Evolutionary conservation across 2,888 invertebrate species (phyloP).

Genomic region (Apamea anceps): DNA sequence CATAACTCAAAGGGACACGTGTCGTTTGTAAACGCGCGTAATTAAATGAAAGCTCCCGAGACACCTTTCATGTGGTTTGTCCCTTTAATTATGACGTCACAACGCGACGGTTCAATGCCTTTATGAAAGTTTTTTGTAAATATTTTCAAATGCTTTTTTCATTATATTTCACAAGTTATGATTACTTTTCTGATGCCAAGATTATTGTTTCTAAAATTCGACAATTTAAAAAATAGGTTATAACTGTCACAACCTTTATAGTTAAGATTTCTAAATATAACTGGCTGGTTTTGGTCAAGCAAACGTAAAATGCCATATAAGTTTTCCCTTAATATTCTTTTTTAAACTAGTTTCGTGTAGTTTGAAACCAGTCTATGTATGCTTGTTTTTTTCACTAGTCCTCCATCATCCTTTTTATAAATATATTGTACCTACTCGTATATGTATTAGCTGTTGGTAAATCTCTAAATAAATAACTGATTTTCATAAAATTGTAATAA

Average conservation of each 20-base stretch:
- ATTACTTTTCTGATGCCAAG: not conserved
- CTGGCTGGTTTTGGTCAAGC: not conserved
- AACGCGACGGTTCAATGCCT: conserved; percentile 28
- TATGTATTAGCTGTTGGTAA: no score
- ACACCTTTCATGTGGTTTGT: conserved; percentile 63
- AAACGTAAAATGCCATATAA: not conserved
- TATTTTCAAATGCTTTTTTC: conserved; percentile 12
- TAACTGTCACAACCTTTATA: no score
- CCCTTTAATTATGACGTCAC: conserved; percentile 48
- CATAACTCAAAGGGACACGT: conserved; percentile 46
- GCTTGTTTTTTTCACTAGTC: not conserved
- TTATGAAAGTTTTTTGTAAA: conserved; percentile 17
- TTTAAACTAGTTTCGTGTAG: no score
- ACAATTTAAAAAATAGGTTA: not conserved
- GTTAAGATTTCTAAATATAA: not conserved
- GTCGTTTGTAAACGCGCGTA: conserved; percentile 47
- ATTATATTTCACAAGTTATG: not conserved
- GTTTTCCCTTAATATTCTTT: not conserved
- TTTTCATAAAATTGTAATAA: not conserved
- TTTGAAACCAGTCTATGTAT: not conserved
- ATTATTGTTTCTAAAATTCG: not conserved
- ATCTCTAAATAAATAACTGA: no score
- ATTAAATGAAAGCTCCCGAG: conserved; percentile 52
- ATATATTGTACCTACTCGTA: no score
- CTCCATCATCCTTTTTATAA: not conserved